Base-by-base conservation (phyloP, 2,113 vertebrate genomes). In the Serilophus lunatus region DNA sequence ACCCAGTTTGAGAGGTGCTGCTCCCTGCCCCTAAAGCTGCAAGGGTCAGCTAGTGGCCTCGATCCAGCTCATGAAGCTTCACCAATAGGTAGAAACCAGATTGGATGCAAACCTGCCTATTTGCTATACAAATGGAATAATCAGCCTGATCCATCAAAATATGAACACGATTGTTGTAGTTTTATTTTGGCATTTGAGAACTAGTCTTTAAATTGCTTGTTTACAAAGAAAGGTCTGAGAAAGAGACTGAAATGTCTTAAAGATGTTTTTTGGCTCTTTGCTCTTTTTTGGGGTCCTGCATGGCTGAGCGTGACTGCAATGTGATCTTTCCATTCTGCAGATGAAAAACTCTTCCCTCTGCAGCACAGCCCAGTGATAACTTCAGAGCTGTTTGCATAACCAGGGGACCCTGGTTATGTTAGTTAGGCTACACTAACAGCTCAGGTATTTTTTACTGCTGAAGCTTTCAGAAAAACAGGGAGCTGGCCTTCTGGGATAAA, bases 401-500 rank as follows among this genome's bases (percentile, higher is more conserved):
- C 69, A 51, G 51, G 69, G 35, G 64, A 61, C 76, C 36, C n/a
- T 63, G 36, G 2, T 60, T 60, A 60, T 60, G 57, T 36, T 60
- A 35, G 56, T 59, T 23, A 59, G n/a, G 45, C 47, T 18, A 77
- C 59, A 42, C 24, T 11, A 47, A 78, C 5, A 71, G 49, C 45
- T 65, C 50, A 53, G 71, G 53, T 71, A 47, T 82, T 82, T 71
- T 82, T 57, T 89, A 72, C 59, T 66, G 65, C 40, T 9, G 13
- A 35, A 81, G 38, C 53, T 56, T 47, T 47, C 40, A 20, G 81
- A 45, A 89, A 78, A 94, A 72, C 60, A 78, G 77, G 65, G 82
- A 86, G 53, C 70, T 1, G 4, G 8, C 11, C 28, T 18, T 64
- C 59, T 47, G 42, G 3, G 17, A 4, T 36, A 65, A 57, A 44